A percentile compares a stretch with the other conserved stretches of the same genome.
Conservation (phyloP, 2,888 invertebrate genomes). For the Heliconius sara region DNA sequence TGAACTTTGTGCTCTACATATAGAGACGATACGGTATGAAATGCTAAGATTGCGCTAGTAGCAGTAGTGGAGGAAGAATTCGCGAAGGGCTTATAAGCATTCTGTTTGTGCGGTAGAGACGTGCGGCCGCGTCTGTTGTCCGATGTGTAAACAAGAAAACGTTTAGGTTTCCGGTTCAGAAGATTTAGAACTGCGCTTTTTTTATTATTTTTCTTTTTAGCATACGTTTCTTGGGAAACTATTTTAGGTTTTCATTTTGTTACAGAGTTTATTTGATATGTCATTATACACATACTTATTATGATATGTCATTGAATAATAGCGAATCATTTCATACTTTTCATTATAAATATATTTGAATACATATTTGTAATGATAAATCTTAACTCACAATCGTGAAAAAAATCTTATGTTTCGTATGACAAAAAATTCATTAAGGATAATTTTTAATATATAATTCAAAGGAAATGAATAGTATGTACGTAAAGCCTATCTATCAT, state of each 20-base stretch:
- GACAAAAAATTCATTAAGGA: too few species aligned
- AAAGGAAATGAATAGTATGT: neutral
- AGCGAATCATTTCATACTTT: too few species aligned
- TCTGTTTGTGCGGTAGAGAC: conserved; percentile 34
- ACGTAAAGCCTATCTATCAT: neutral
- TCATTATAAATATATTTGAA: too few species aligned
- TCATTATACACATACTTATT: neutral
- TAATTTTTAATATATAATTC: neutral
- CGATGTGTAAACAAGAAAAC: conserved; percentile 19
- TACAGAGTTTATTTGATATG: neutral
- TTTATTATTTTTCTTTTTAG: conserved; percentile 13
- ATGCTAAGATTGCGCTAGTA: conserved; percentile 45
- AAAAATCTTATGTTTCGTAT: too few species aligned
- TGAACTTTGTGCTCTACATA: conserved; percentile 50
- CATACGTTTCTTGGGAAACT: neutral
- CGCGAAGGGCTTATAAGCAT: conserved; percentile 72
- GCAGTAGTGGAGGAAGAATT: conserved; percentile 58
- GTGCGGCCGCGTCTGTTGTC: conserved; percentile 27
- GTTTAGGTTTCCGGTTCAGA: conserved; percentile 26
- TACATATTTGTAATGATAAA: too few species aligned
- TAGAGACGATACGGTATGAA: conserved; percentile 48
- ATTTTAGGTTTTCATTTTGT: neutral
- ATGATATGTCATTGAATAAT: neutral
- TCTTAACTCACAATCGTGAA: too few species aligned
- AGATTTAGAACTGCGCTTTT: conserved; percentile 13